A percentile compares a stretch with the other conserved stretches of the same genome.
These are phyloP conservation scores for Pristis pectinata DNA, from an alignment of 2,797 vertebrate species.

Conservation along the genomic window DNA sequence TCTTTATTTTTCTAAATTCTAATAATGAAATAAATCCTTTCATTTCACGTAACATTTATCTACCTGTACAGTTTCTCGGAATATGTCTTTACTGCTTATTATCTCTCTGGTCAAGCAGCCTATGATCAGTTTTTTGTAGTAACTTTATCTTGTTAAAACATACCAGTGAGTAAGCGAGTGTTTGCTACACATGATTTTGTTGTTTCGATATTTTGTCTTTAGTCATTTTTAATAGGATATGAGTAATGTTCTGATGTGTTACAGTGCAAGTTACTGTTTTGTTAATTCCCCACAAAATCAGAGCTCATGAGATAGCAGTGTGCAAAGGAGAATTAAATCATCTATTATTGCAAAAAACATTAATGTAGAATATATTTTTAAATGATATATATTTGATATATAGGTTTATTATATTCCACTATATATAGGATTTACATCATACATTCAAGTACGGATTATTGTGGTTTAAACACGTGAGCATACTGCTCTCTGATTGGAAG, in stretches of 20 bases:
- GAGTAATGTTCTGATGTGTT: not conserved
- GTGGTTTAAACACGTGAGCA: not conserved
- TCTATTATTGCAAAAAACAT: not conserved
- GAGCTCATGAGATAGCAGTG: no score
- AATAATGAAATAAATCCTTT: not conserved
- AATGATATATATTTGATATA: not conserved
- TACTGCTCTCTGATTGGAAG: not conserved
- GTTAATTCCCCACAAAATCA: no score
- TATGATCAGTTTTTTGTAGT: not conserved
- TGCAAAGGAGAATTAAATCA: not conserved
- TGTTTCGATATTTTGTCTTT: not conserved
- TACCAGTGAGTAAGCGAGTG: not conserved
- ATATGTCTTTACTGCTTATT: not conserved
- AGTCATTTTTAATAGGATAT: not conserved
- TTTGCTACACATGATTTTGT: not conserved
- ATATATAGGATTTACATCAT: not conserved
- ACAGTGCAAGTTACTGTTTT: not conserved
- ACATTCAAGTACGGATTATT: not conserved
- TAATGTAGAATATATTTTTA: not conserved
- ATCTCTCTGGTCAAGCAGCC: not conserved
- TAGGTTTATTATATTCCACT: not conserved
- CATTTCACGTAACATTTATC: not conserved
- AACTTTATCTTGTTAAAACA: not conserved
- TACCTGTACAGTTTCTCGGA: not conserved
- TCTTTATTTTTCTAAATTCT: not conserved